Evolutionary conservation across 2,888 invertebrate genomes (phyloP).

Genomic region (Lycocerus yunnanus): DNA sequence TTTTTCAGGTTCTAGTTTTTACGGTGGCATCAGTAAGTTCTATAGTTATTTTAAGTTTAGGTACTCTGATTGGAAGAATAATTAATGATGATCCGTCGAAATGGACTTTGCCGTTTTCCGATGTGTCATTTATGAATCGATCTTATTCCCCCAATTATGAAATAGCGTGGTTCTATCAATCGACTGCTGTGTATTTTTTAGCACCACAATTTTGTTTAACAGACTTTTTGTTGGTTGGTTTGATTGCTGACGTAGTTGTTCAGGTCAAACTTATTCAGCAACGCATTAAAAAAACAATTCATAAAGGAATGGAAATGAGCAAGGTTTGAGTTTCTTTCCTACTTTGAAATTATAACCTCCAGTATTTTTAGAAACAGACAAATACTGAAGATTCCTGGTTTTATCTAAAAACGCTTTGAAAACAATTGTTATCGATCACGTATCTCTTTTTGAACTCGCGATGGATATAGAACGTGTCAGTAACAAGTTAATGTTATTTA

Average conservation of each 20-base stretch:
- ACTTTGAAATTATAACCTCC: background rate
- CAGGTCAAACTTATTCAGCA: background rate
- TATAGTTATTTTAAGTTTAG: background rate
- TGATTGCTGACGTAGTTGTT: background rate
- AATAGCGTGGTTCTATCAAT: constrained; percentile 14
- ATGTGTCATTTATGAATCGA: constrained; percentile 4
- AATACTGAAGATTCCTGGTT: background rate
- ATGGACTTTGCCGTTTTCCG: constrained; percentile 10
- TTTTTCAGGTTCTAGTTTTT: background rate
- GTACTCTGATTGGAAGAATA: background rate
- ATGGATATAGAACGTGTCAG: background rate
- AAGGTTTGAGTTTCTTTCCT: background rate
- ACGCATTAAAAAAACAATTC: background rate
- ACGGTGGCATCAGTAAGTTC: background rate
- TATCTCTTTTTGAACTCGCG: background rate
- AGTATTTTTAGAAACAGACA: background rate
- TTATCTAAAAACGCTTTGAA: background rate
- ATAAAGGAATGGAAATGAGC: background rate
- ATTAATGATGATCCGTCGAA: background rate
- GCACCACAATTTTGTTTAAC: background rate
- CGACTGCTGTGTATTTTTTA: background rate
- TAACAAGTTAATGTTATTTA: background rate
- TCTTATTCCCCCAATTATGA: constrained; percentile 18
- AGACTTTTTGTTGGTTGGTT: background rate
- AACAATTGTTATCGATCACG: background rate